Evolutionary conservation across 2,797 vertebrate genomes (phyloP).

Genomic region (Pogoniulus pusillus): DNA sequence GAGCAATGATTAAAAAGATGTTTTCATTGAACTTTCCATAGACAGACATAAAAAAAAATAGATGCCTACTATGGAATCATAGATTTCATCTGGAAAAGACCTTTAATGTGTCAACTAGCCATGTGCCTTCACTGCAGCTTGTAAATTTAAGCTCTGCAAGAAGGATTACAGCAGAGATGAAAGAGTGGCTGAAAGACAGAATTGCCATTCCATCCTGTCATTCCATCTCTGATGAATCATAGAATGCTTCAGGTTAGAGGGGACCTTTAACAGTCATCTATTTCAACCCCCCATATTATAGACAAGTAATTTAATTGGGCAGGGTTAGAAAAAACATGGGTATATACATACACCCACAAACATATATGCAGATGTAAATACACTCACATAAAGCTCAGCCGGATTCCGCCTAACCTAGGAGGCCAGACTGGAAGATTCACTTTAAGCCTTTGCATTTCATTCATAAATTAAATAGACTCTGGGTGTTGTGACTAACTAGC

Average conservation of each 20-base stretch:
- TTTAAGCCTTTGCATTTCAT: constrained; percentile 12
- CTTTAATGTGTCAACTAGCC: neutral
- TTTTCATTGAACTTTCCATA: neutral
- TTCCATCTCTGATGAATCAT: neutral
- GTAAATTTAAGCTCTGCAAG: neutral
- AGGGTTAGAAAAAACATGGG: neutral
- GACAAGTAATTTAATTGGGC: neutral
- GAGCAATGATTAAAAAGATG: neutral
- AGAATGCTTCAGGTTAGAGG: neutral
- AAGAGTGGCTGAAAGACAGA: neutral
- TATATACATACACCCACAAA: neutral
- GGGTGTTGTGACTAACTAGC: constrained; percentile 2
- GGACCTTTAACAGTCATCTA: neutral
- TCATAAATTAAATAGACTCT: neutral
- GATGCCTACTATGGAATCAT: neutral
- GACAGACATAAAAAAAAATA: neutral
- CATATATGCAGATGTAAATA: neutral
- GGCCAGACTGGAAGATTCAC: neutral
- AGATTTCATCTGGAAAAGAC: too few species aligned
- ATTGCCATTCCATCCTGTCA: neutral
- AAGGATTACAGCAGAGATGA: neutral
- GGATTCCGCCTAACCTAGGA: constrained; percentile 2
- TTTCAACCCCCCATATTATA: neutral
- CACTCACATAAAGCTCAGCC: neutral
- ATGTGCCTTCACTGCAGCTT: neutral